Conservation (phyloP, 2,888 invertebrate species). For the Ommatoiulus sabulosus region DNA sequence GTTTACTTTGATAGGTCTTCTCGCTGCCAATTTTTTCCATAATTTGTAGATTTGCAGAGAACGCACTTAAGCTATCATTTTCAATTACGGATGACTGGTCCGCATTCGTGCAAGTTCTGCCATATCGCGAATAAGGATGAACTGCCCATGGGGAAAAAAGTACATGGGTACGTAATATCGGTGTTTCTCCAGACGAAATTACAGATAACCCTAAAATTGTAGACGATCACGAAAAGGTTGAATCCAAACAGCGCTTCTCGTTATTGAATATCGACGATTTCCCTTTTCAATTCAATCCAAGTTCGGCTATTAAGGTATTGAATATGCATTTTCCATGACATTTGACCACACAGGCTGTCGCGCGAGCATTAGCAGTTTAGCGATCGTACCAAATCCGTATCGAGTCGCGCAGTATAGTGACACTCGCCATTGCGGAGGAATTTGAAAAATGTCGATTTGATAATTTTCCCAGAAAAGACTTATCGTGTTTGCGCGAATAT, state of each 20-base stretch:
- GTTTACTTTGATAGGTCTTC: background rate
- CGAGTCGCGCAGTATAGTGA: background rate
- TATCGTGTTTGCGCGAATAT: conserved; percentile 2
- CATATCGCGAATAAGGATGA: background rate
- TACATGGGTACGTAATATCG: background rate
- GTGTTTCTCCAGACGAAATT: background rate
- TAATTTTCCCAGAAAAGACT: conserved; percentile 15
- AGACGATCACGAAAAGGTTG: background rate
- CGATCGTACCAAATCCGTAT: background rate
- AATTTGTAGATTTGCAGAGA: background rate
- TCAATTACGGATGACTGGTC: background rate
- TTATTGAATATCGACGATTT: background rate
- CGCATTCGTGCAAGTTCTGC: background rate
- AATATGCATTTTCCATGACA: conserved; percentile 4
- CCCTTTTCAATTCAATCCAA: background rate
- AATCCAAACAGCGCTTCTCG: background rate
- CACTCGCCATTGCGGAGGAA: conserved; percentile 21
- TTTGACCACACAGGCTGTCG: conserved; percentile 2
- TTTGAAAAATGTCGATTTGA: conserved; percentile 36
- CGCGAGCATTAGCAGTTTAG: background rate
- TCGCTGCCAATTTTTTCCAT: background rate
- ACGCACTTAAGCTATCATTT: conserved; percentile 15
- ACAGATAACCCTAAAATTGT: too few species aligned
- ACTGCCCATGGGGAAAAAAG: background rate
- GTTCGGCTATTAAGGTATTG: background rate